Evolutionary conservation across 1,140 invertebrate species (phyloP).

Genomic region (Popillia japonica): DNA sequence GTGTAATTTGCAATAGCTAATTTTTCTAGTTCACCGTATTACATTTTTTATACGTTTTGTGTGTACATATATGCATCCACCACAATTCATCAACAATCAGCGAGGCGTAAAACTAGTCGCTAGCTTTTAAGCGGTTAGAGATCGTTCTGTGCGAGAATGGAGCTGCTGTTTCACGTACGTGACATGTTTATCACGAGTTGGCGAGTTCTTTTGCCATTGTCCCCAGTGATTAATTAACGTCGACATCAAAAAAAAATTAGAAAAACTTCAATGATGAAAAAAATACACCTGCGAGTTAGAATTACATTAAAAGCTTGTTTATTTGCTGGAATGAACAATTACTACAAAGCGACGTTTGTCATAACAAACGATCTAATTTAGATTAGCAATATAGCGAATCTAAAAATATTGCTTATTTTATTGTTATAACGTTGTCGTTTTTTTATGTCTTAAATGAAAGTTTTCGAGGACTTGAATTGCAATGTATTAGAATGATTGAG

Average conservation of each 20-base stretch:
- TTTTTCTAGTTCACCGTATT: neutral
- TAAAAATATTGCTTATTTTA: no score
- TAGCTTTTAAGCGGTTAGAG: neutral
- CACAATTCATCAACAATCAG: neutral
- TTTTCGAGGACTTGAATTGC: no score
- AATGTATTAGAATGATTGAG: no score
- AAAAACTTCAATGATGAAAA: no score
- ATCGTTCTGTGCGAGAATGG: neutral
- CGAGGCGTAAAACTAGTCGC: neutral
- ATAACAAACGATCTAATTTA: no score
- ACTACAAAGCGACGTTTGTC: no score
- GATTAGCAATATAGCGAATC: no score
- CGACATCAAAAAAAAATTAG: neutral
- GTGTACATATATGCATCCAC: neutral
- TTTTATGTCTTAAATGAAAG: no score
- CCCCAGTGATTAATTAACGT: neutral
- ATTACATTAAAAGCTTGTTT: no score
- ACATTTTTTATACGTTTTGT: neutral
- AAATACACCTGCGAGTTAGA: no score
- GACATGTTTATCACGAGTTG: slow-evolving; percentile 10
- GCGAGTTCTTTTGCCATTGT: neutral
- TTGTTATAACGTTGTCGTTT: no score
- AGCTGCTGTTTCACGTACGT: neutral
- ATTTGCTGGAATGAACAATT: no score
- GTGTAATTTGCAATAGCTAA: neutral